phyloP scores from a whole-genome alignment of 2,888 invertebrate species.

The Nebria salina region DNA sequence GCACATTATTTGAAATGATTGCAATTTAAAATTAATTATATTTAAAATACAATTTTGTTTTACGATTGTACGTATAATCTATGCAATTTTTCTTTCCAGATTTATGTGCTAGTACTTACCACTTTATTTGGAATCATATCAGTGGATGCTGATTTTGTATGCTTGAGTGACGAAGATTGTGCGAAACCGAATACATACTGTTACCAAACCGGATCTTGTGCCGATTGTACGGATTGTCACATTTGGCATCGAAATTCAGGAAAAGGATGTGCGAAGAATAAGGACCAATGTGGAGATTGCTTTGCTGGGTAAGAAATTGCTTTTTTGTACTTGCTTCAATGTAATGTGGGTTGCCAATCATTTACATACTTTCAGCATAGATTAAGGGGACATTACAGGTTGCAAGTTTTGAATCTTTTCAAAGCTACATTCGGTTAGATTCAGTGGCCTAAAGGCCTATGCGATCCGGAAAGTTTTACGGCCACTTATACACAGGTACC shows the following conservation, averaged over 20 bases:
- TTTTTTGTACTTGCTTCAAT: background rate
- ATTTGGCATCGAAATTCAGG: constrained; percentile 17
- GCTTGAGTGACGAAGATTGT: constrained; percentile 17
- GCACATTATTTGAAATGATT: too few relatives aligned
- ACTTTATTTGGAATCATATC: background rate
- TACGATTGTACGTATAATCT: background rate
- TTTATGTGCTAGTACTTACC: background rate
- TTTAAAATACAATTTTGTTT: too few relatives aligned
- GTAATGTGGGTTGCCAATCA: background rate
- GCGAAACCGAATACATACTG: constrained; percentile 17
- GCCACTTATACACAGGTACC: too few relatives aligned
- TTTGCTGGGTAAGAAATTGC: constrained; percentile 25
- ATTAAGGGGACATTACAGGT: too few relatives aligned
- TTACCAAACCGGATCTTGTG: constrained; percentile 24
- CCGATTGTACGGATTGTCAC: constrained; percentile 13
- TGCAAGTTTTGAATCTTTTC: too few relatives aligned
- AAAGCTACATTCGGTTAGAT: too few relatives aligned
- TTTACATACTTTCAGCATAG: background rate
- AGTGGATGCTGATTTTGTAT: background rate
- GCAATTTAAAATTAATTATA: too few relatives aligned
- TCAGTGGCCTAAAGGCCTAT: too few relatives aligned
- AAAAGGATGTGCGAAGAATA: constrained; percentile 22
- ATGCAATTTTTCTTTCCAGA: background rate
- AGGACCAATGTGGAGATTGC: constrained; percentile 30
- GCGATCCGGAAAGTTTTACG: too few relatives aligned